Percentiles rank a stretch among this genome's conserved stretches.
Conservation (phyloP, 2,113 vertebrate genomes). For the Anser brachyrhynchus region DNA sequence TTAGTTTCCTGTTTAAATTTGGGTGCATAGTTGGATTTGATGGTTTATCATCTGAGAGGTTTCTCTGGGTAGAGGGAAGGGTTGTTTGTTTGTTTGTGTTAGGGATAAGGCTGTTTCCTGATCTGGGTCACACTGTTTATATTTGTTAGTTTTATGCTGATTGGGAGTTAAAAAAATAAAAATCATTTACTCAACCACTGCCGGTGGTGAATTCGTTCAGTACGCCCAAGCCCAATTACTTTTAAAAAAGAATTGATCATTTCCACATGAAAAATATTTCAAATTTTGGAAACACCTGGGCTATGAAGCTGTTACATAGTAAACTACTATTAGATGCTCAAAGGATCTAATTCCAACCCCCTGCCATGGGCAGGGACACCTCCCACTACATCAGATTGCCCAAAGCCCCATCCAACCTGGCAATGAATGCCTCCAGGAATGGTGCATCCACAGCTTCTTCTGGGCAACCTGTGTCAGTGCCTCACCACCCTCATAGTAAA, state of each 20-base stretch:
- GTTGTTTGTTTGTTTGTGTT: background rate
- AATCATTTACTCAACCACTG: background rate
- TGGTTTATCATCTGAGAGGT: background rate
- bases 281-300: background rate
- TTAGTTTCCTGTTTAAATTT: constrained; percentile 52
- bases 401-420: no score
- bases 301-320: background rate
- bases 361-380: no score
- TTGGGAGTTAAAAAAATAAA: background rate
- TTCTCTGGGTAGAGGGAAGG: constrained; percentile 1
- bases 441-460: no score
- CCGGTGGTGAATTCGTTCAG: background rate
- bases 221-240: background rate
- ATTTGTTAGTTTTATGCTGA: background rate
- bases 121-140: background rate
- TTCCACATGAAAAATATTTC: background rate
- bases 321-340: background rate
- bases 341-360: background rate
- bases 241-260: background rate
- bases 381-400: no score
- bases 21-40: background rate
- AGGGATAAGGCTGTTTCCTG: background rate
- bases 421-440: no score
- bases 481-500: no score
- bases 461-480: no score